A percentile compares a stretch with the other conserved stretches of the same genome.
Conservation (phyloP, 2,113 vertebrate genomes). For the Rhinolophus sinicus region DNA sequence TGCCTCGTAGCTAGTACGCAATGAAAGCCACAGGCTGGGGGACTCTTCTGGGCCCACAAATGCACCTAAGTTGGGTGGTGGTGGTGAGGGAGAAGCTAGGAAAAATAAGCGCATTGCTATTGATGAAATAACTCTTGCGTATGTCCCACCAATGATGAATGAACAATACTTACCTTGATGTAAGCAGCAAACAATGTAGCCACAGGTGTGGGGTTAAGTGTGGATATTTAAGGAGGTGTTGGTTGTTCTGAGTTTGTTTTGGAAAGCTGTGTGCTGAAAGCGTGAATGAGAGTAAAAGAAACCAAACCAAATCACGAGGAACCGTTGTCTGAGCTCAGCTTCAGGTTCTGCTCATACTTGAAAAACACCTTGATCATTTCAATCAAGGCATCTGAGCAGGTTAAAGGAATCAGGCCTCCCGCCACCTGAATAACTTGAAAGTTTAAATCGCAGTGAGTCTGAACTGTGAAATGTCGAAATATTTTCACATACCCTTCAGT, state of each 20-base stretch:
- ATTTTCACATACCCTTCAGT: neutral
- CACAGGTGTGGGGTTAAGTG: neutral
- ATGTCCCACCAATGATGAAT: too few relatives aligned
- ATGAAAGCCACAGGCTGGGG: neutral
- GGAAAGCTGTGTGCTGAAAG: neutral
- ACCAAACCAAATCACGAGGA: neutral
- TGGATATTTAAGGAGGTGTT: neutral
- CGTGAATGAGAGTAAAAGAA: neutral
- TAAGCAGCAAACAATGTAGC: neutral
- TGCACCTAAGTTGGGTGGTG: neutral
- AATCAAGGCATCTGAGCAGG: neutral
- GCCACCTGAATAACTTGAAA: neutral
- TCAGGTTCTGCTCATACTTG: neutral
- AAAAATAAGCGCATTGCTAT: neutral
- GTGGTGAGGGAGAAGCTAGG: neutral
- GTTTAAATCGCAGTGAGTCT: neutral
- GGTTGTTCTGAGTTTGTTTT: neutral
- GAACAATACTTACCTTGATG: neutral
- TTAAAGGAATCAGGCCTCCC: neutral
- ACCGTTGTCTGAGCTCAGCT: neutral
- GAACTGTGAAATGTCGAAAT: neutral
- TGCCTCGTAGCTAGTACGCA: neutral
- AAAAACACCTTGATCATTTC: neutral
- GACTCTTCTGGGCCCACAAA: neutral
- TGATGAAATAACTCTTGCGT: neutral